Percentiles rank a stretch among this genome's conserved stretches.
These are phyloP conservation scores for Plectropomus leopardus DNA, from an alignment of 2,113 vertebrate species.

Conservation along the genomic window DNA sequence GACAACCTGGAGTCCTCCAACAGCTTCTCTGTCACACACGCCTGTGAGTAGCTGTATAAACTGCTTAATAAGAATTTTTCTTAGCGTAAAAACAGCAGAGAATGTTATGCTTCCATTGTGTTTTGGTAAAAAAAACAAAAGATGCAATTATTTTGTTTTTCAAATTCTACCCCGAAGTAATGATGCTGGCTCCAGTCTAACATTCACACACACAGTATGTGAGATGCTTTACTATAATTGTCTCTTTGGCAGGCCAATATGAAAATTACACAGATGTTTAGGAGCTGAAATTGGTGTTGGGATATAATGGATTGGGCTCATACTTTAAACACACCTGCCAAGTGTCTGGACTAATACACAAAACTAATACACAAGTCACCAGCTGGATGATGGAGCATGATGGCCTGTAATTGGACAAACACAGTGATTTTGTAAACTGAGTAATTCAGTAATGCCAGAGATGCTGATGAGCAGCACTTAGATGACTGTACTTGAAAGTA, in stretches of 20 bases:
- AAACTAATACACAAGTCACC: slow-evolving; percentile 46
- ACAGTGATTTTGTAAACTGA: slow-evolving; percentile 44
- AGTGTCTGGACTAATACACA: slow-evolving; percentile 27
- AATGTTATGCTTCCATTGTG: no score
- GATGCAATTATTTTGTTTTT: neutral
- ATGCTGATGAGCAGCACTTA: slow-evolving; percentile 29
- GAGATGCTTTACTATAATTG: neutral
- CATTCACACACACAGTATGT: neutral
- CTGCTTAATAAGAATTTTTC: neutral
- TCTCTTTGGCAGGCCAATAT: slow-evolving; percentile 12
- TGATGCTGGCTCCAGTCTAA: neutral
- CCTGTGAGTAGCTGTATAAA: slow-evolving; percentile 92
- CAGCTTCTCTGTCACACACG: slow-evolving; percentile 99
- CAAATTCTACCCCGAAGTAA: neutral
- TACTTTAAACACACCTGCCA: slow-evolving; percentile 32
- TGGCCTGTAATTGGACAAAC: slow-evolving; percentile 42
- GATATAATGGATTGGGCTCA: slow-evolving; percentile 16
- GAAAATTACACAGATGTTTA: slow-evolving; percentile 39
- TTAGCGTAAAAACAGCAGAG: neutral
- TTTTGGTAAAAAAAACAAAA: neutral
- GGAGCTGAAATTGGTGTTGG: slow-evolving; percentile 14
- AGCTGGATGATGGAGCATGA: slow-evolving; percentile 59
- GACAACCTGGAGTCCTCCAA: slow-evolving; percentile 99
- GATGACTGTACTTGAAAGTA: slow-evolving; percentile 10
- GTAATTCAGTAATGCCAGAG: slow-evolving; percentile 58